Evolutionary conservation across 1,140 invertebrate species (phyloP).

Genomic region (Sipha flava): DNA sequence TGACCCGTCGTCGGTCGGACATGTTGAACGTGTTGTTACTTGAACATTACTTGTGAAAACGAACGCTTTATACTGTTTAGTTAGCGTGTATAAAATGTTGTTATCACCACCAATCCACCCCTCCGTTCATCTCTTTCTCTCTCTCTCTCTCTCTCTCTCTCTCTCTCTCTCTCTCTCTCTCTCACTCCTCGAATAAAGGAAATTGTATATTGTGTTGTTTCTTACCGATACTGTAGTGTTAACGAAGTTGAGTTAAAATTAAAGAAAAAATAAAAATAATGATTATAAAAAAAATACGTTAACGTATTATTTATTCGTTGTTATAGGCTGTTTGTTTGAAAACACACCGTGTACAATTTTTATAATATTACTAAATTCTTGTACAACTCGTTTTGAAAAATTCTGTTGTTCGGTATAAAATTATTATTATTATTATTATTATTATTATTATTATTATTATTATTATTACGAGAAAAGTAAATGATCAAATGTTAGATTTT

Average conservation of each 20-base stretch:
- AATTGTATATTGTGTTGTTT: slow-evolving; percentile 7
- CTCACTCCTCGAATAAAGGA: too few relatives aligned
- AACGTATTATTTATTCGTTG: not conserved
- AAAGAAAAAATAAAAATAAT: too few relatives aligned
- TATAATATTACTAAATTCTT: not conserved
- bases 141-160: too few relatives aligned
- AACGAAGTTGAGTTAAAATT: not conserved
- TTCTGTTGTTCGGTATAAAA: not conserved
- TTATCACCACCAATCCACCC: not conserved
- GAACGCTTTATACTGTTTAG: slow-evolving; percentile 27
- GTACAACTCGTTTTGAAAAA: not conserved
- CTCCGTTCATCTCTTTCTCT: too few relatives aligned
- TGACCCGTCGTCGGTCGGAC: too few relatives aligned
- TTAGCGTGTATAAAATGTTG: not conserved
- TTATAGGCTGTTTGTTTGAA: not conserved
- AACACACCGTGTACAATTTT: not conserved
- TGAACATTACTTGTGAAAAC: slow-evolving; percentile 3
- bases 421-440: not conserved
- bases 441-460: not conserved
- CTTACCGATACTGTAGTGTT: not conserved
- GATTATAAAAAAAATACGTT: not conserved
- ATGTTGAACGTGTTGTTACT: too few relatives aligned
- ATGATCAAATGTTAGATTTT: not conserved
- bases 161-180: too few relatives aligned
- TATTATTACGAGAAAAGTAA: not conserved